Conservation (phyloP, 1,140 invertebrate genomes). For the Pogonomyrmex barbatus region DNA sequence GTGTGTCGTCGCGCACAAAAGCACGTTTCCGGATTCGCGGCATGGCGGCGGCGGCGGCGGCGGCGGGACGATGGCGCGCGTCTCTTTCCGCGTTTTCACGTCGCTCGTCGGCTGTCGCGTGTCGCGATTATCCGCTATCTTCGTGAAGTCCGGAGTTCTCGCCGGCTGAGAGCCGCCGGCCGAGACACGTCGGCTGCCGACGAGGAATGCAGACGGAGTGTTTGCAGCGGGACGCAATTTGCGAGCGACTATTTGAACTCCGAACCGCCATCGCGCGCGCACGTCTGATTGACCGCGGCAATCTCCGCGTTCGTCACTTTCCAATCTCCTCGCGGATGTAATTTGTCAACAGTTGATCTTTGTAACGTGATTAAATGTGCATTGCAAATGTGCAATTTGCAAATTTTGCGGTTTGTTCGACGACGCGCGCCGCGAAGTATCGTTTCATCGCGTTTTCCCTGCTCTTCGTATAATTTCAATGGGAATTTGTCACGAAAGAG, state of each 20-base stretch:
- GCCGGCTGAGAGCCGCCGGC: neutral
- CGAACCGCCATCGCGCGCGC: neutral
- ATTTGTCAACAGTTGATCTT: conserved; percentile 23
- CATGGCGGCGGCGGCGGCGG: neutral
- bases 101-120: neutral
- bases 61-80: neutral
- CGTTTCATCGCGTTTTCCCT: neutral
- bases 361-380: conserved; percentile 26
- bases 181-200: neutral
- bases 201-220: conserved; percentile 18
- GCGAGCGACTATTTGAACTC: conserved; percentile 19
- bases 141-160: neutral
- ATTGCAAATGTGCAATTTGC: too few species aligned
- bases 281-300: neutral
- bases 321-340: conserved; percentile 26
- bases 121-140: neutral
- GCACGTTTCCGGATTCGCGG: conserved; percentile 55
- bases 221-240: conserved; percentile 28
- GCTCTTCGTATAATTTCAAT: neutral
- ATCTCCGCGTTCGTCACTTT: conserved; percentile 46
- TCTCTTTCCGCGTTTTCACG: conserved; percentile 49
- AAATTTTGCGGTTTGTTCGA: conserved; percentile 7
- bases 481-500: neutral
- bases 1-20: neutral
- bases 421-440: neutral